Base-by-base conservation (phyloP, 2,888 invertebrate species). In the Cremastobaeus sp. region DNA sequence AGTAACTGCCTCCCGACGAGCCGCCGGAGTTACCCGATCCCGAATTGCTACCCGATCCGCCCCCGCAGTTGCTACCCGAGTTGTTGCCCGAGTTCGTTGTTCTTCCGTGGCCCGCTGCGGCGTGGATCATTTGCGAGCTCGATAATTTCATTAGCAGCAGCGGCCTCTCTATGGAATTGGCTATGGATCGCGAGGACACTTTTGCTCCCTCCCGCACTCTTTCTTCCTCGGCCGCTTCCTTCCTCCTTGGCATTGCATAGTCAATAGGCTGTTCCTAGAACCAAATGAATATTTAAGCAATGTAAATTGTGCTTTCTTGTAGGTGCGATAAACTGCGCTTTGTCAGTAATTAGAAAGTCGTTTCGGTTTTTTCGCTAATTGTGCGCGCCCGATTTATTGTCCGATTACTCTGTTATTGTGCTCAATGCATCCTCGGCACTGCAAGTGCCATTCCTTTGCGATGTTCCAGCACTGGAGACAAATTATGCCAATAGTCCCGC, bases 211-310 rank as follows among this genome's bases (percentile, higher is more conserved):
- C 88, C 91, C 94, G 72, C 91, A 83, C 82, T 41, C 85, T 79
- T 28, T 85, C 85, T 17, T 82, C 92, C 84, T 92, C 92, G 6
- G 89, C 88, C 83, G 92, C 92, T 4, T 93, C 92, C 71, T 92
- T 91, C 82, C 94, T 92, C 86, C 95, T 95, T 17, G 95, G 95
- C 77, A 96, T 94, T 83, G 93, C 95, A 85, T 96, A 96, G 85
- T 96, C 95, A 72, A 96, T 96, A 0, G 96, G 96, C 81, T 95
- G 95, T 72, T 96, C 95, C 88, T 95, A 25, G 35, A 70, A 70
- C 6, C 59, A 6, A 60, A 69, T 69, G 68, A 68, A 68, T 68
- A 68, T 68, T 68, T 59, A 59, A 52, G 21, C 1, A 18, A 69
- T 60, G 68, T 30, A 45, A 60, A 59, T 68, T 15, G 14, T 3